Evolutionary conservation across 2,113 vertebrate genomes (phyloP).

Genomic region (Cathartes aura): DNA sequence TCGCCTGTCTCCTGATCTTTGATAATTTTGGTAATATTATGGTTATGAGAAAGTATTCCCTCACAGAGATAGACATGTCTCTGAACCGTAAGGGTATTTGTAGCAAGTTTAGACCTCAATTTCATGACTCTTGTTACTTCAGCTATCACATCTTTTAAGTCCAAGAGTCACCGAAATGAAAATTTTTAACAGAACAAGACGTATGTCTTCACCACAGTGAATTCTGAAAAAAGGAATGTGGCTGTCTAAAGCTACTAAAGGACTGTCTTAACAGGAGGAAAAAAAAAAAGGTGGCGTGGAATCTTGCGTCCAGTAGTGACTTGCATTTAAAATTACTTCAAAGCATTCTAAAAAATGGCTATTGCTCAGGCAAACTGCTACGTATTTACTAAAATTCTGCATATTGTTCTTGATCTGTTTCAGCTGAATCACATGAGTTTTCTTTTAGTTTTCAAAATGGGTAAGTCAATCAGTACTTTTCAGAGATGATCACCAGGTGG

Average conservation of each 20-base stretch:
- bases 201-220: not conserved
- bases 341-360: not conserved
- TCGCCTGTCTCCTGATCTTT: not conserved
- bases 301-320: not conserved
- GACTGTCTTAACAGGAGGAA: not conserved
- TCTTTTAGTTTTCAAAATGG: not conserved
- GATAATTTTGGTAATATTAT: not conserved
- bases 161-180: not conserved
- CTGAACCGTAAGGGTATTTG: not conserved
- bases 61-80: not conserved
- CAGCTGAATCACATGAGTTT: not conserved
- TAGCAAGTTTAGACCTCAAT: not conserved
- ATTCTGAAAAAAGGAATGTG: not conserved
- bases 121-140: not conserved
- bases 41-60: not conserved
- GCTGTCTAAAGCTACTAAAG: not conserved
- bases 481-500: not conserved
- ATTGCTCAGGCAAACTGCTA: not conserved
- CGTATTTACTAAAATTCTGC: not conserved
- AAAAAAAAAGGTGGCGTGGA: not conserved
- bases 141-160: not conserved
- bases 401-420: not conserved
- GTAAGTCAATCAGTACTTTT: not conserved
- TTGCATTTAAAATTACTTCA: not conserved
- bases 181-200: not conserved